Evolutionary conservation across 2,888 invertebrate species (phyloP).

Genomic region (Emmelina monodactyla): DNA sequence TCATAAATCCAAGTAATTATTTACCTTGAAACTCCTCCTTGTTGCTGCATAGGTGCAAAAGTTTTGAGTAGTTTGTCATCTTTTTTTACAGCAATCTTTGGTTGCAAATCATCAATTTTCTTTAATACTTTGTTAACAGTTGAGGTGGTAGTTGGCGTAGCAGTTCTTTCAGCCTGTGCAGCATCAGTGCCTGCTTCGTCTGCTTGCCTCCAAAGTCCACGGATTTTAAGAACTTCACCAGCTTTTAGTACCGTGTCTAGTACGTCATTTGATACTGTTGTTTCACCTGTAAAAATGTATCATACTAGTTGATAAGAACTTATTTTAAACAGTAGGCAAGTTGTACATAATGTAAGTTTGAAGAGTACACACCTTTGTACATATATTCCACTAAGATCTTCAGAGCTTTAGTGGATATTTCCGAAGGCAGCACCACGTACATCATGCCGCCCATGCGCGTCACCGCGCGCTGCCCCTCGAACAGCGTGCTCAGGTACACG

Average conservation of each 20-base stretch:
- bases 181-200: conserved; percentile 49
- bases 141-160: conserved; percentile 21
- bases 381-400: conserved; percentile 86
- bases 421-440: conserved; percentile 80
- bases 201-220: conserved; percentile 79
- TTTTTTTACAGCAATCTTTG: conserved; percentile 53
- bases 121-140: conserved; percentile 33
- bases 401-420: conserved; percentile 80
- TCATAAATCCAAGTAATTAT: background rate
- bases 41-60: conserved; percentile 36
- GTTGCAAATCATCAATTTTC: conserved; percentile 34
- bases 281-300: conserved; percentile 65
- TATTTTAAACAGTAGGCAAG: background rate
- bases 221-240: conserved; percentile 81
- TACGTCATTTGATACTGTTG: conserved; percentile 86
- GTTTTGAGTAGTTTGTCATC: conserved; percentile 57
- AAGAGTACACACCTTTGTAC: conserved; percentile 70
- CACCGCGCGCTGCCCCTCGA: conserved; percentile 55
- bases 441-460: conserved; percentile 62
- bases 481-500: conserved; percentile 47
- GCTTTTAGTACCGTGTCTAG: conserved; percentile 81
- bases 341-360: background rate
- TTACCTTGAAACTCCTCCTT: conserved; percentile 39
- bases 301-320: background rate
- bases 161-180: conserved; percentile 33